These are phyloP conservation scores for Phylloscopus trochilus DNA, from an alignment of 2,113 vertebrate species.

Conservation along the genomic window DNA sequence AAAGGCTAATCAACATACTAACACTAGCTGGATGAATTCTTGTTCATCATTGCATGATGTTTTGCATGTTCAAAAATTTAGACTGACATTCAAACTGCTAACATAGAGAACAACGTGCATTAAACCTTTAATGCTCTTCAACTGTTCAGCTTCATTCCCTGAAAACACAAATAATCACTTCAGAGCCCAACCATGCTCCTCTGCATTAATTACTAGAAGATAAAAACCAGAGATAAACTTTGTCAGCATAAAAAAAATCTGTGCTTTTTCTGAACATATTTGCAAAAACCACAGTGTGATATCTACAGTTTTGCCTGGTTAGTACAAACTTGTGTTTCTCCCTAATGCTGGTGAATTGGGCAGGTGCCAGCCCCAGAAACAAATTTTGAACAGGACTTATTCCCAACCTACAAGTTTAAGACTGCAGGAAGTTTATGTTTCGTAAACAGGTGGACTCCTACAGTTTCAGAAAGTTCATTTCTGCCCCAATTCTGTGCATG, in stretches of 20 bases:
- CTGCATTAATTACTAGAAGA: neutral
- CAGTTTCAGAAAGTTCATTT: neutral
- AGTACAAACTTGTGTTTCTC: neutral
- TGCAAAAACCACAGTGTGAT: neutral
- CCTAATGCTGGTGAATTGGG: neutral
- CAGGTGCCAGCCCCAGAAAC: neutral
- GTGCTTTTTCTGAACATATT: neutral
- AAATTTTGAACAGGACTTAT: neutral
- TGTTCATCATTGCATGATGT: neutral
- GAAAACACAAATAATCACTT: neutral
- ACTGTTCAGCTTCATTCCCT: neutral
- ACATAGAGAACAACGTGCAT: neutral
- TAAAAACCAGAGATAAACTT: neutral
- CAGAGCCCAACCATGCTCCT: neutral
- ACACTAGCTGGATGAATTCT: neutral
- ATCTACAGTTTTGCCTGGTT: neutral
- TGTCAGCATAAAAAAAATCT: neutral
- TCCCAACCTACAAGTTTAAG: neutral
- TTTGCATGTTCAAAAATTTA: neutral
- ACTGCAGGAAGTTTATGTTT: neutral
- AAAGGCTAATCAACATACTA: neutral
- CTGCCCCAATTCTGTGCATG: neutral
- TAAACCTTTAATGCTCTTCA: neutral
- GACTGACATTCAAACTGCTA: neutral
- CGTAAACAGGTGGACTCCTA: neutral